These are phyloP conservation scores for Pogonomyrmex barbatus DNA, from an alignment of 1,140 invertebrate species.

Conservation along the genomic window DNA sequence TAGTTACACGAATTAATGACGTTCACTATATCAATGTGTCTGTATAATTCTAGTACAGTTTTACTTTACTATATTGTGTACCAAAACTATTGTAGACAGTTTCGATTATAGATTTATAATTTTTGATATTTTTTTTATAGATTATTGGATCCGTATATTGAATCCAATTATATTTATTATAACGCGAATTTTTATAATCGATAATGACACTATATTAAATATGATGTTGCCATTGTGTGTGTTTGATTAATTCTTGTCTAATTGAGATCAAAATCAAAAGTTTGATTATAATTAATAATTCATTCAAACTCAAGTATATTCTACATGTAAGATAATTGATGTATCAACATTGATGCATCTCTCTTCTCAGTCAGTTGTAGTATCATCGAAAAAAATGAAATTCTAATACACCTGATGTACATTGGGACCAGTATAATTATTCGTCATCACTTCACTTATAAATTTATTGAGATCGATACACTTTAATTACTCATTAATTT, in stretches of 20 bases:
- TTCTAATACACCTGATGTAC: conserved; percentile 5
- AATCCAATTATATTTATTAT: conserved; percentile 26
- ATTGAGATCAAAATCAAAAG: conserved; percentile 15
- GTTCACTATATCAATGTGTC: not conserved
- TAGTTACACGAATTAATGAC: conserved; percentile 29
- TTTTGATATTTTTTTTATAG: not conserved
- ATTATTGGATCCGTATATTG: not conserved
- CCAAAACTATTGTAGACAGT: not conserved
- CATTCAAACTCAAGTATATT: conserved; percentile 34
- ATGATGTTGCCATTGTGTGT: not conserved
- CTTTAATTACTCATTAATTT: conserved; percentile 43
- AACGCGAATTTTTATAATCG: conserved; percentile 2
- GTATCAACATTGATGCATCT: conserved; percentile 3
- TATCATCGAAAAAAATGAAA: conserved; percentile 4
- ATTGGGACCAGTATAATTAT: conserved; percentile 22
- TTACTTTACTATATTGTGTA: conserved; percentile 26
- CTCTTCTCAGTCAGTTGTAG: not conserved
- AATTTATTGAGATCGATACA: conserved; percentile 53
- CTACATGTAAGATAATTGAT: conserved; percentile 14
- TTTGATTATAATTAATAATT: not conserved
- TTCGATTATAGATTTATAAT: conserved; percentile 15
- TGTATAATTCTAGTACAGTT: conserved; percentile 12
- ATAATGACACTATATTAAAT: conserved; percentile 8
- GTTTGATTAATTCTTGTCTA: not conserved
- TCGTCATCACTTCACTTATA: conserved; percentile 29